phyloP scores from a whole-genome alignment of 1,140 invertebrate species.

The Drosophila ogumai region DNA sequence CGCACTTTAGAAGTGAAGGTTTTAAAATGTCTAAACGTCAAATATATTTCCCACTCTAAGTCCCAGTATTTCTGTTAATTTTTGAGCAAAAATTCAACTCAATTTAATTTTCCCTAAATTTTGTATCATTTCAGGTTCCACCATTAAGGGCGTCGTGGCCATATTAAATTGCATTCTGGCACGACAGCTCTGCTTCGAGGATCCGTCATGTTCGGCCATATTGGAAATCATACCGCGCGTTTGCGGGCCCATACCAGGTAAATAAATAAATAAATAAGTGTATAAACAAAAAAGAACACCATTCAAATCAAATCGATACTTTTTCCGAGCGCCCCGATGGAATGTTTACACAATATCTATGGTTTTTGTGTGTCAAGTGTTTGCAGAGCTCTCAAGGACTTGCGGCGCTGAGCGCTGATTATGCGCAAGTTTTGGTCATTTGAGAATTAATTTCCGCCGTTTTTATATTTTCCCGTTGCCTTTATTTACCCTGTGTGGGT shows the following conservation, averaged over 20 bases:
- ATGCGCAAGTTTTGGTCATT: slow-evolving; percentile 64
- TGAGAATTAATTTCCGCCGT: slow-evolving; percentile 74
- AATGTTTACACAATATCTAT: slow-evolving; percentile 44
- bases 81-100: neutral
- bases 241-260: slow-evolving; percentile 94
- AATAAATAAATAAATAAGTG: slow-evolving; percentile 59
- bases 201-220: slow-evolving; percentile 94
- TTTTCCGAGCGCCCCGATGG: neutral
- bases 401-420: slow-evolving; percentile 30
- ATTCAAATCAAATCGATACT: slow-evolving; percentile 31
- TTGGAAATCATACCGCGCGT: slow-evolving; percentile 94
- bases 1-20: too few relatives aligned
- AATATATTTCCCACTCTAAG: neutral
- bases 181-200: slow-evolving; percentile 93
- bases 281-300: neutral
- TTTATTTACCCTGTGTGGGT: slow-evolving; percentile 36
- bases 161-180: slow-evolving; percentile 94
- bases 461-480: slow-evolving; percentile 17
- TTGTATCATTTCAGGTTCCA: slow-evolving; percentile 88
- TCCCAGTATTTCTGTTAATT: neutral
- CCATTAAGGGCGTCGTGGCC: slow-evolving; percentile 90
- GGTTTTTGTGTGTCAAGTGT: slow-evolving; percentile 47
- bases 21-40: neutral
- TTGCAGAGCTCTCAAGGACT: slow-evolving; percentile 42
- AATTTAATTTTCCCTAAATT: neutral